These are phyloP conservation scores for Heteractis magnifica DNA, from an alignment of 92 coral and sea anemone species.

Conservation along the genomic window DNA sequence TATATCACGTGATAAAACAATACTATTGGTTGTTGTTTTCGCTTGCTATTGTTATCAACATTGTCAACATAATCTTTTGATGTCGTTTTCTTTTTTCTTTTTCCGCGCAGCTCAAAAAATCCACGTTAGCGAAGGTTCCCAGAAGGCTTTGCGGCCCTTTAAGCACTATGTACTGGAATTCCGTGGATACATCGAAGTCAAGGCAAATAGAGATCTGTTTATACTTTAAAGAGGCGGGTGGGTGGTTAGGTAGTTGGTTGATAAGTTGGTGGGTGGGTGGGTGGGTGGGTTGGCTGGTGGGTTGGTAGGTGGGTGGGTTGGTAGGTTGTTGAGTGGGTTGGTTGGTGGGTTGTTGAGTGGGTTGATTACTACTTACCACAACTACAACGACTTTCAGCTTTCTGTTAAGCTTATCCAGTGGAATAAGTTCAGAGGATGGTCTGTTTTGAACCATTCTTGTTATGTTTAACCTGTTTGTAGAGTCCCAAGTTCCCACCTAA, in stretches of 20 bases:
- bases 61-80: background rate
- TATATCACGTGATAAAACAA: background rate
- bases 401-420: slow-evolving; percentile 50
- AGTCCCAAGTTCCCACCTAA: slow-evolving; percentile 75
- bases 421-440: slow-evolving; percentile 34
- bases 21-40: background rate
- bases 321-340: no score
- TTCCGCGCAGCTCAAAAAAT: slow-evolving; percentile 46
- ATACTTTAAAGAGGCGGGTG: no score
- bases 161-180: slow-evolving; percentile 22
- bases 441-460: slow-evolving; percentile 39
- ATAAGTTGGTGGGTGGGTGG: no score
- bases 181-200: slow-evolving; percentile 47
- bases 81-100: background rate
- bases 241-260: no score
- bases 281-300: no score
- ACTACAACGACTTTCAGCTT: slow-evolving; percentile 56
- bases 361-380: slow-evolving; percentile 24
- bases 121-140: slow-evolving; percentile 41
- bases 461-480: slow-evolving; percentile 40
- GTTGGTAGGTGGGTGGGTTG: no score
- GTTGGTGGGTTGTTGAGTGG: no score
- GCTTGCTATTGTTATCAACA: no score
- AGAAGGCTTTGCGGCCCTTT: slow-evolving; percentile 19
- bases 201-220: slow-evolving; percentile 26